Evolutionary conservation across 1,140 invertebrate genomes (phyloP), one percentile per base, ranked within the genome.

Genomic region (Teleopsis dalmanni): DNA sequence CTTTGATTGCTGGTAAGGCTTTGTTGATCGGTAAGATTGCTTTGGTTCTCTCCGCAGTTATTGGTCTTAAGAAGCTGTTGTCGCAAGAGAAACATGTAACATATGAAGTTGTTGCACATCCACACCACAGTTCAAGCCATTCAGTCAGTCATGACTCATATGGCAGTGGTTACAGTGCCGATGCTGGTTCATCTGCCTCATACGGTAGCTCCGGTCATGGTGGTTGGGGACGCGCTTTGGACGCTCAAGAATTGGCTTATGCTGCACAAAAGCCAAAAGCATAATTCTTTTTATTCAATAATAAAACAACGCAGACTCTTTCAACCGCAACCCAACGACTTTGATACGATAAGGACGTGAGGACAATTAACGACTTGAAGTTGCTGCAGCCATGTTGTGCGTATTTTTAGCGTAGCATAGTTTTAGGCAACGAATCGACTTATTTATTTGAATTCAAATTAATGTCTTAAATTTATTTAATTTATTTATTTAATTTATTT

Each of bases 11-110:
- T 34, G 87, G 87, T 48, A 90, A 90, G 67, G 87, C 87, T 41
- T 74, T 90, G 56, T 65, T 90, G 46, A 82, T 90, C 55, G 87
- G 86, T 58, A 90, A 89, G 70, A 81, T 90, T 56, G 87, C 87
- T 4, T 75, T 90, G 41, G 83, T 90, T 0, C 77, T 90, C 16
- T 85, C 86, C 0, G 81, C 84, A 40, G 84, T 90, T 29, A 88
- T 89, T 56, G 85, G 85, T 2, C 69, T 89, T 66, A 88, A 88
- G 77, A 89, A 89, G 62, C 72, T 89, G 8, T 67, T 89, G 35
- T 73, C 78, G 45, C 76, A 80, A 64, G 81, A 83, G 67, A 88
- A 88, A 64, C 85, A 87, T 58, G 86, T 88, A 45, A 89, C 87
- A 2, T 89, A 89, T 65, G 87, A 89, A 57, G 85, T 89, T 5